phyloP scores from a whole-genome alignment of 2,888 invertebrate species.

The Eupithecia pulchellata region DNA sequence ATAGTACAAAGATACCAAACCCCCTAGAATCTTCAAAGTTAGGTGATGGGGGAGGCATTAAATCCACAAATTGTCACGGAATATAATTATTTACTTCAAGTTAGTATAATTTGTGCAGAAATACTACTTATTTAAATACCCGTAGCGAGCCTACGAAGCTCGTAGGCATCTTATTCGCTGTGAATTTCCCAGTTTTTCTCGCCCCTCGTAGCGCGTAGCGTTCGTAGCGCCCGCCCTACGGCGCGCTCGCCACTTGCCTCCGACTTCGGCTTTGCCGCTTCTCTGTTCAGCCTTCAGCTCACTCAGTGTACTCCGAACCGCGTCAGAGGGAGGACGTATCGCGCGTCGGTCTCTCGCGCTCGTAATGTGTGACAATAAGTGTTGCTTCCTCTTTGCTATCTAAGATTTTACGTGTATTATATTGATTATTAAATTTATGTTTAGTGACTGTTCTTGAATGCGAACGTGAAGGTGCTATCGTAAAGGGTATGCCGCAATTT shows the following conservation, averaged over 20 bases:
- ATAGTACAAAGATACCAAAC: background rate
- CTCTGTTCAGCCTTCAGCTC: constrained; percentile 48
- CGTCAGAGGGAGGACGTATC: constrained; percentile 65
- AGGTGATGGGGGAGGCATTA: background rate
- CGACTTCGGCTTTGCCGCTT: constrained; percentile 54
- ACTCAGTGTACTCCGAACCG: constrained; percentile 74
- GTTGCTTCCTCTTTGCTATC: constrained; percentile 81
- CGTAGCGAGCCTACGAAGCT: constrained; percentile 26
- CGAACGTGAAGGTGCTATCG: constrained; percentile 51
- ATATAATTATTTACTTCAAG: background rate
- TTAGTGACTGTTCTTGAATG: constrained; percentile 47
- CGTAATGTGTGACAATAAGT: constrained; percentile 85
- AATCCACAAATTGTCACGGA: background rate
- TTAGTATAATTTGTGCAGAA: constrained; percentile 18
- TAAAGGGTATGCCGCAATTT: constrained; percentile 55
- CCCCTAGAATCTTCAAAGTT: background rate
- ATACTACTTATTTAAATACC: constrained; percentile 26
- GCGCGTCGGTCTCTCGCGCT: constrained; percentile 69
- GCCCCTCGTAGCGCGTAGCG: constrained; percentile 65
- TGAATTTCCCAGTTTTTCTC: constrained; percentile 32
- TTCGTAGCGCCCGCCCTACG: constrained; percentile 70
- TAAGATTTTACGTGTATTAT: constrained; percentile 68
- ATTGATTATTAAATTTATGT: constrained; percentile 40
- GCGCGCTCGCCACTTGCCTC: constrained; percentile 48
- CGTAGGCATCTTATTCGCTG: constrained; percentile 27